Evolutionary conservation across 2,113 vertebrate genomes (phyloP), one percentile per base, ranked within the genome.

Genomic region (Sigmodon hispidus): DNA sequence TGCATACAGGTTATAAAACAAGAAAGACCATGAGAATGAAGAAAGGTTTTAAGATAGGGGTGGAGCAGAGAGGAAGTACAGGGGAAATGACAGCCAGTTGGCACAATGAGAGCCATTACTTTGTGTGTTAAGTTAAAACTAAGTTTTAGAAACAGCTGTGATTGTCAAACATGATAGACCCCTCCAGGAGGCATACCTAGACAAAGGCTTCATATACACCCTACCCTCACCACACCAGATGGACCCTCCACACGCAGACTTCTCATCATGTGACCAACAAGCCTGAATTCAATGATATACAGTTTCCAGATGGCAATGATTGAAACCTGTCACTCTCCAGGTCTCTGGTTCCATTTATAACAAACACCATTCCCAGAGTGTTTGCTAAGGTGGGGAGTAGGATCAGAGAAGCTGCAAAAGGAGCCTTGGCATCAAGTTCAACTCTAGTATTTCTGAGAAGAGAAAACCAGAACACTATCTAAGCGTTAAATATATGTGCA

Each of bases 321-420:
- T 50, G 34, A 92, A 93, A 88, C 0, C 2, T 48, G 59, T 87
- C 70, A 48, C 52, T 70, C 55, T 91, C 55, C 40, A 79, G 9
- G 61, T 90, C 81, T 57, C 50, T 57, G 65, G 86, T 70, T 95
- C 93, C 80, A 50, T 61, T 92, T 83, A 69, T 72, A 91, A 92
- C 19, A 40, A 90, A 70, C 29, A 87, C 70, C 6, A 0, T 48
- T 84, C 29, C 73, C 29, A 88, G 85, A 55, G 34, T 52, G 48
- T 93, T 86, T 50, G 13, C 87, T 61, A 80, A 73, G 63, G 34
- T 36, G 48, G 16, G 5, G 9, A 12, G 52, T 15, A 26, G 0
- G 19, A 73, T 70, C 48, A 21, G 4, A 89, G n/a, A 59, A 79
- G 5, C 13, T 7, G 10, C 6, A 26, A 70, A 86, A 76, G 34